Conservation (phyloP, 2,113 vertebrate genomes). For the Xiphophorus hellerii region DNA sequence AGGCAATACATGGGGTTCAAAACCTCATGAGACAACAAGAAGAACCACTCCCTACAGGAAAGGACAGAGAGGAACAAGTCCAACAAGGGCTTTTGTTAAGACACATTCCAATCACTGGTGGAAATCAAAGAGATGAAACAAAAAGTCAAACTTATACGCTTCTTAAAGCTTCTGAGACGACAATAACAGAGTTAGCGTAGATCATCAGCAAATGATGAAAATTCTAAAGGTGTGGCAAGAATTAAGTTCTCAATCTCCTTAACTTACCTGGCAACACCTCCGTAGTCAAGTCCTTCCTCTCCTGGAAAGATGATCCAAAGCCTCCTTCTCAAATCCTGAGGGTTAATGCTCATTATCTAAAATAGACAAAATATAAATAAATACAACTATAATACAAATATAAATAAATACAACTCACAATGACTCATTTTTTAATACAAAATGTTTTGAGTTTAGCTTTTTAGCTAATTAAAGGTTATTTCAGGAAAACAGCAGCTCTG, state of each 20-base stretch:
- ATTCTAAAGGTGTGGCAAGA: not conserved
- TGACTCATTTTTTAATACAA: not conserved
- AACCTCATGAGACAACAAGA: conserved; percentile 97
- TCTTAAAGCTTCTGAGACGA: too few relatives aligned
- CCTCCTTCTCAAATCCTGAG: conserved; percentile 92
- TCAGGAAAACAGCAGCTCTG: not conserved
- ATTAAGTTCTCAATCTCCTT: not conserved
- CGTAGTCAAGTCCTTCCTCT: conserved; percentile 98
- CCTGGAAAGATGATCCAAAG: conserved; percentile 98
- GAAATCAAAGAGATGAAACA: too few relatives aligned
- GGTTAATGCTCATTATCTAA: conserved; percentile 97
- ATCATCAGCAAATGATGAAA: not conserved
- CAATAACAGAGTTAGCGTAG: not conserved
- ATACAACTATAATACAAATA: not conserved
- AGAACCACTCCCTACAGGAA: conserved; percentile 94
- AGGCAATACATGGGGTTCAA: conserved; percentile 99
- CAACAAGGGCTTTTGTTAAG: not conserved
- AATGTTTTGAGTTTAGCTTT: too few relatives aligned
- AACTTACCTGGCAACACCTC: conserved; percentile 91
- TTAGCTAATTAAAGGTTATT: not conserved
- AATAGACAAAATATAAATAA: not conserved
- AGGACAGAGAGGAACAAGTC: not conserved
- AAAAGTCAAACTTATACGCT: too few relatives aligned
- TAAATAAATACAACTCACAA: not conserved
- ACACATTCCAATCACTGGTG: too few relatives aligned